These are phyloP conservation scores for Masticophis lateralis DNA, from an alignment of 2,797 vertebrate genomes.

Conservation along the genomic window DNA sequence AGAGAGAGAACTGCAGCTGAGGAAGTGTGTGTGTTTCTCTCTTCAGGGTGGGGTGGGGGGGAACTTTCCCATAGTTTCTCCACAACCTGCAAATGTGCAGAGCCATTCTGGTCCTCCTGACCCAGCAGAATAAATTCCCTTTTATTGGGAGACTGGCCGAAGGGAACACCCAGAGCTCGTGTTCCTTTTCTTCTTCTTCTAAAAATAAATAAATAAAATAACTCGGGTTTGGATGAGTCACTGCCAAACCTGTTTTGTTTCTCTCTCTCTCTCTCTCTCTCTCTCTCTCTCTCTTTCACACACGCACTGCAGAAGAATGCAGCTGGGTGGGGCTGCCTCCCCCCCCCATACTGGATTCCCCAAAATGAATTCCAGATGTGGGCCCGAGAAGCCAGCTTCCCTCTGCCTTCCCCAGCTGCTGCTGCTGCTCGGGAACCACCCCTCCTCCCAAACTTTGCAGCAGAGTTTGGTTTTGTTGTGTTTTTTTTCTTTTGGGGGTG, in stretches of 20 bases:
- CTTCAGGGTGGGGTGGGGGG: not conserved
- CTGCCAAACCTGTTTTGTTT: not conserved
- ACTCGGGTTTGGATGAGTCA: not conserved
- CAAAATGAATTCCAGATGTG: conserved; percentile 31
- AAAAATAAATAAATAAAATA: not conserved
- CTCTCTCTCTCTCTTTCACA: not conserved
- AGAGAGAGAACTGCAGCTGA: not conserved
- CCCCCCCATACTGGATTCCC: not conserved
- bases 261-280: no score
- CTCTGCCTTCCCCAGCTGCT: not conserved
- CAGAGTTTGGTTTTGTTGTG: not conserved
- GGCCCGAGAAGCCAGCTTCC: not conserved
- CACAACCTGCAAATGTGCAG: not conserved
- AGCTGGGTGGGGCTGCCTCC: not conserved
- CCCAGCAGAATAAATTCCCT: not conserved
- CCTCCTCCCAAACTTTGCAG: not conserved
- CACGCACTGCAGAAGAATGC: not conserved
- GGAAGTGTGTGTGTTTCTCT: not conserved
- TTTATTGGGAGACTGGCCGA: not conserved
- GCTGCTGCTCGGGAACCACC: not conserved
- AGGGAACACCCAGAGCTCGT: not conserved
- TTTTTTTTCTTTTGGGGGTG: not conserved
- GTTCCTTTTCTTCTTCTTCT: not conserved
- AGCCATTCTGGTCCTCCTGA: not conserved
- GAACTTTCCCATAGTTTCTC: not conserved